Percentiles rank a stretch among this genome's conserved stretches.
Evolutionary conservation across 2,888 invertebrate genomes (phyloP).

Genomic region (Standfussiana lucernea): DNA sequence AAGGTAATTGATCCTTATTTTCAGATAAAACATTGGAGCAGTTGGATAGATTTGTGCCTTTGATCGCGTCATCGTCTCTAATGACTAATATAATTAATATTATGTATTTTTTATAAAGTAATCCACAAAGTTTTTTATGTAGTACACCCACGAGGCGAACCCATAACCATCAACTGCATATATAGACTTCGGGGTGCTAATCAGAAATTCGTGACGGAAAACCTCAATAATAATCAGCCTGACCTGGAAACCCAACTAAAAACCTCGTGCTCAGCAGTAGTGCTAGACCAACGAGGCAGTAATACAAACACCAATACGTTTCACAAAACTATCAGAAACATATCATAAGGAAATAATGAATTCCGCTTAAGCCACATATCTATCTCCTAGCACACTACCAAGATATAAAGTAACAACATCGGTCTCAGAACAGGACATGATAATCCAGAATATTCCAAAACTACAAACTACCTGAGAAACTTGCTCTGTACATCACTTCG

Average conservation of each 20-base stretch:
- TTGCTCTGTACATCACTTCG: constrained; percentile 43
- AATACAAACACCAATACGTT: neutral
- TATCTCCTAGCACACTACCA: neutral
- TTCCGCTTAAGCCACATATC: neutral
- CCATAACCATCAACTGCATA: neutral
- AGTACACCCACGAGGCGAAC: neutral
- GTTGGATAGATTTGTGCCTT: neutral
- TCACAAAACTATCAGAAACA: neutral
- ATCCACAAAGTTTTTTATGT: neutral
- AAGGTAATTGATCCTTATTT: neutral
- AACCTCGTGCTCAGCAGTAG: neutral
- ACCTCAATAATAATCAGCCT: neutral
- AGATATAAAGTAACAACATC: constrained; percentile 14
- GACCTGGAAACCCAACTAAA: neutral
- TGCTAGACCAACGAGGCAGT: neutral
- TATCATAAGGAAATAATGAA: neutral
- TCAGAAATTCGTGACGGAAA: neutral
- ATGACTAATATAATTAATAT: neutral
- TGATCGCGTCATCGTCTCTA: neutral
- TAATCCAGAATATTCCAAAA: constrained; percentile 44
- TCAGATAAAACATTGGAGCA: neutral
- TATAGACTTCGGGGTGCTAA: neutral
- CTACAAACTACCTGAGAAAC: constrained; percentile 51
- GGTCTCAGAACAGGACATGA: constrained; percentile 30
- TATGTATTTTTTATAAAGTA: neutral